Base-by-base conservation (phyloP, 1,140 invertebrate species). In the Zaprionus taronus region DNA sequence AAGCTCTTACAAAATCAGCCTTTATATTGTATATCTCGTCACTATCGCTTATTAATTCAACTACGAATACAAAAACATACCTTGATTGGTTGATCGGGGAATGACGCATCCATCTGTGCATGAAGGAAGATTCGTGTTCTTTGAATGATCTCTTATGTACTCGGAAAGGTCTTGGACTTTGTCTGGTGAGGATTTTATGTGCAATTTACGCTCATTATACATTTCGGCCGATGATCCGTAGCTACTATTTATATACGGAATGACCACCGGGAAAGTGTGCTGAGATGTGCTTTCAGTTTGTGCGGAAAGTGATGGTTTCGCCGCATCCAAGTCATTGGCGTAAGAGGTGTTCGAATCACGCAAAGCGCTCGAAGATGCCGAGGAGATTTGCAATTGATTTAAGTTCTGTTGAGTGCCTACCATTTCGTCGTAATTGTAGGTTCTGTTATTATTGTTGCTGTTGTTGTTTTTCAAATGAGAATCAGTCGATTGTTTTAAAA, bases 381-480 rank as follows among this genome's bases (percentile, higher is more conserved):
- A 47, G 20, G 72, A 63, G 26, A 72, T 55, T 60, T 71, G 53
- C 7, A 60, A 51, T 57, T 71, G 58, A 68, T 62, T 69, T 15
- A 24, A 36, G 26, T 73, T 79, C n/a, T 77, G 56, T n/a, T 81
- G 76, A 22, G 84, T 68, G 7, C 84, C 84, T 47, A 89, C 85
- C 84, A 89, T 89, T 55, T 38, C 71, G 57, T 9, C 28, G 2
- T 9, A 11, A 12, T 24, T 24, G 11, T 41, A 41, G 15, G 5
- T 15, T 41, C 11, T 24, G 4, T 14, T 14, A 22, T 51, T 51
- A 14, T 51, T 51, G 2, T 17, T 47, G 34, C 78, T 70, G 55
- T 62, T 77, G 14, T 73, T 68, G 22, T 22, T 22, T 17, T 17
- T 60, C 26, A 36, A 20, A 58, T 11, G n/a, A 7, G 41, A 7